Base-by-base conservation (phyloP, 1,140 invertebrate species). In the Lordiphosa collinella region DNA sequence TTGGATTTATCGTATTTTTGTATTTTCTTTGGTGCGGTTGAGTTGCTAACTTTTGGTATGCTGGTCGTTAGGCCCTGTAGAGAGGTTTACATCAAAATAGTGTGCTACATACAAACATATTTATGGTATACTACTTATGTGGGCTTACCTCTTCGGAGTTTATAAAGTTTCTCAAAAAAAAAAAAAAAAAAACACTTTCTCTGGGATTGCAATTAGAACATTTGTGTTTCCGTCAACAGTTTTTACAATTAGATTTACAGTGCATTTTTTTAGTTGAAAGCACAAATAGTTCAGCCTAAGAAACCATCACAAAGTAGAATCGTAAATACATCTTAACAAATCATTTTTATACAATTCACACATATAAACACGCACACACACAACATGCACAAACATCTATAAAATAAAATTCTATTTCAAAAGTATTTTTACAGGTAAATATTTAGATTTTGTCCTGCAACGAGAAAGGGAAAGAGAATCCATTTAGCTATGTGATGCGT, bases 231-330 rank as follows among this genome's bases (percentile, higher is more conserved):
- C 40, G 61, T 75, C 57, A 54, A 63, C 49, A 54, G 63, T 68
- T 68, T 68, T 35, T 78, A 68, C 65, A 65, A 70, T 80, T 80
- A 80, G 70, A 74, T 59, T 72, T 73, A 64, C 32, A 79, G 69
- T 79, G 47, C 32, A 18, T 36, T 34, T 16, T 34, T 16, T 34
- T 16, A 47, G 44, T 48, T 10, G 49, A 71, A 63, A 80, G 66
- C 66, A 70, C 62, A 80, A 79, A 75, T 75, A 71, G 71, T 84
- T 82, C 76, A 82, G 76, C 76, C 78, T 80, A 80, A 84, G 78
- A 82, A 82, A 82, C 76, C 76, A 82, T 80, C 76, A 82, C 76
- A 84, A 82, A 82, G 78, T 84, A 80, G 71, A 80, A 82, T 68
- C 48, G 53, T 68, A 68, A 61, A 82, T 82, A 84, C 79, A 68